These are phyloP conservation scores for Halichoeres trimaculatus DNA, from an alignment of 2,113 vertebrate species.

Conservation along the genomic window DNA sequence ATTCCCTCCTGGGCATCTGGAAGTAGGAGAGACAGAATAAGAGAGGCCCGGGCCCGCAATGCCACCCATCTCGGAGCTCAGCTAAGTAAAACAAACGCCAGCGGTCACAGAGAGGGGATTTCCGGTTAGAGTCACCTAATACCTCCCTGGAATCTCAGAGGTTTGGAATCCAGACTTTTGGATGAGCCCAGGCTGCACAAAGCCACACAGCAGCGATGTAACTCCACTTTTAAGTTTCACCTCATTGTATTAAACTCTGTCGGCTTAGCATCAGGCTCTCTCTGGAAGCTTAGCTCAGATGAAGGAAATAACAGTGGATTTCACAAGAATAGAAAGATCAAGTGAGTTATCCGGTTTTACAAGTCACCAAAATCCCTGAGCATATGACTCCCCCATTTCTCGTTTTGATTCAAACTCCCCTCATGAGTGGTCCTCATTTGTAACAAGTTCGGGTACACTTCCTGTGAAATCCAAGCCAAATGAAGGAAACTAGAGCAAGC, in stretches of 20 bases:
- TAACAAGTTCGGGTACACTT: slow-evolving; percentile 30
- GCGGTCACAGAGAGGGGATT: slow-evolving; percentile 79
- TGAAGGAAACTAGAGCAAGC: slow-evolving; percentile 23
- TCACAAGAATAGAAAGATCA: slow-evolving; percentile 62
- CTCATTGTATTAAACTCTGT: slow-evolving; percentile 49
- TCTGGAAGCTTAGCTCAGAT: slow-evolving; percentile 42
- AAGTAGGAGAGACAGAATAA: slow-evolving; percentile 71
- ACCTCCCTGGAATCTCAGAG: slow-evolving; percentile 77
- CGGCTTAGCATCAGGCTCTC: slow-evolving; percentile 42
- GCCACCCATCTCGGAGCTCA: slow-evolving; percentile 78
- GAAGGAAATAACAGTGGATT: slow-evolving; percentile 60
- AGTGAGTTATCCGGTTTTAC: slow-evolving; percentile 51
- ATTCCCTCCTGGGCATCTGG: slow-evolving; percentile 75
- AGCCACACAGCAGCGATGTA: slow-evolving; percentile 59
- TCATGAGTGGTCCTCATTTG: slow-evolving; percentile 36
- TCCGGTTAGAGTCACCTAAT: slow-evolving; percentile 78
- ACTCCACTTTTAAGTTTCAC: slow-evolving; percentile 67
- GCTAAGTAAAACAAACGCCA: slow-evolving; percentile 77
- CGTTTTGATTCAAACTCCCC: slow-evolving; percentile 31
- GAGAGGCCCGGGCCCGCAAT: slow-evolving; percentile 69
- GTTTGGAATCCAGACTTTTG: slow-evolving; percentile 65
- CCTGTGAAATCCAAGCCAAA: slow-evolving; percentile 25
- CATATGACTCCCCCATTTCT: slow-evolving; percentile 36
- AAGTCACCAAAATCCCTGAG: slow-evolving; percentile 48
- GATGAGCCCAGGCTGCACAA: slow-evolving; percentile 45